phyloP scores from a whole-genome alignment of 2,797 vertebrate species.

The Adrianichthys oophorus region DNA sequence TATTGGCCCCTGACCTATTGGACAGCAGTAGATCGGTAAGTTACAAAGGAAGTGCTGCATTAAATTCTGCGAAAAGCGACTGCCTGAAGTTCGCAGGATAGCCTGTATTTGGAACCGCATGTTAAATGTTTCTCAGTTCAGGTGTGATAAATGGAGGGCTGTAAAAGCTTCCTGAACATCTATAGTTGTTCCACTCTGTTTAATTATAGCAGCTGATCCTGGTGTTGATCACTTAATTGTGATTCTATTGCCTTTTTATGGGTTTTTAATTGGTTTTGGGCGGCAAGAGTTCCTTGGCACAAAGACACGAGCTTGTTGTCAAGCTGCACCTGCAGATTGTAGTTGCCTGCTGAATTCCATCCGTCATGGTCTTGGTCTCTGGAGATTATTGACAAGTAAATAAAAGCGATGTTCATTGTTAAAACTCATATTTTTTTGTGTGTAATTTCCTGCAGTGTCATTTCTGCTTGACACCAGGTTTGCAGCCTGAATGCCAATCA shows the following conservation, averaged over 20 bases:
- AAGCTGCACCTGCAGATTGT: neutral
- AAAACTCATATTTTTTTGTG: neutral
- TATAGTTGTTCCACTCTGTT: neutral
- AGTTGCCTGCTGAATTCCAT: no score
- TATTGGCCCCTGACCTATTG: no score
- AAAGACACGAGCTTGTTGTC: neutral
- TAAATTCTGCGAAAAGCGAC: no score
- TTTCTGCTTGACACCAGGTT: conserved; percentile 4
- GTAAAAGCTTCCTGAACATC: conserved; percentile 1
- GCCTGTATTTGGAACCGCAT: no score
- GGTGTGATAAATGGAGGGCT: neutral
- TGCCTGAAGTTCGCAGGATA: no score
- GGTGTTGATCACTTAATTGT: neutral
- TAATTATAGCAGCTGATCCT: neutral
- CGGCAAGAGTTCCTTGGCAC: neutral
- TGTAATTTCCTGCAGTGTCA: neutral
- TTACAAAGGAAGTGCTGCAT: no score
- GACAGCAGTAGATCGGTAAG: no score
- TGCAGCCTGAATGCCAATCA: neutral
- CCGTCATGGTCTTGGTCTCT: no score
- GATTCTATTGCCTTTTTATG: neutral
- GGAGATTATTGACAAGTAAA: neutral
- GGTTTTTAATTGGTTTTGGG: neutral
- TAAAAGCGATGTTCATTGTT: neutral
- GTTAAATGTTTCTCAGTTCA: neutral